A percentile compares a stretch with the other conserved stretches of the same genome.
Conservation (phyloP, 2,797 vertebrate species). For the Taeniopygia guttata region DNA sequence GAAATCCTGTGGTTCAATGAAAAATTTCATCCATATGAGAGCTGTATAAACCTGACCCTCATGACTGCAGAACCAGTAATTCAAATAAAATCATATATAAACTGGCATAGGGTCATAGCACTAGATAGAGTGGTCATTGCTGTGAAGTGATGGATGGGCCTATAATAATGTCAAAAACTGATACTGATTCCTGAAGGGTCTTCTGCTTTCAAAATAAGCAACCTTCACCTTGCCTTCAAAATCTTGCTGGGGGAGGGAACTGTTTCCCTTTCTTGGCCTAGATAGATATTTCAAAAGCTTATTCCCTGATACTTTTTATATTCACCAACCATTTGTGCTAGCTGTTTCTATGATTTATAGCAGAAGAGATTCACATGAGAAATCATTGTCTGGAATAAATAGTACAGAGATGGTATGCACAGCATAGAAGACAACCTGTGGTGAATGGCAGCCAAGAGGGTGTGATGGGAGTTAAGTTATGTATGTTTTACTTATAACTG, state of each 20-base stretch:
- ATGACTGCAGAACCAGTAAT: background rate
- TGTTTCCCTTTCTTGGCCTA: background rate
- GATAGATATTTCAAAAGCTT: constrained; percentile 1
- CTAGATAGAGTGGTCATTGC: background rate
- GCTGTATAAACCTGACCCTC: background rate
- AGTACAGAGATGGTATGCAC: background rate
- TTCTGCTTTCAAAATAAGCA: constrained; percentile 24
- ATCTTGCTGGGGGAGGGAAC: background rate
- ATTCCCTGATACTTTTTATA: background rate
- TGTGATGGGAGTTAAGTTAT: background rate
- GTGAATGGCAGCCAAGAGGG: background rate
- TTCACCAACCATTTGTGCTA: background rate
- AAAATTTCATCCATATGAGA: background rate
- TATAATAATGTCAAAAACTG: background rate
- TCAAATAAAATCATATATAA: background rate
- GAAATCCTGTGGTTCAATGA: background rate
- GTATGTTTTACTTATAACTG: background rate
- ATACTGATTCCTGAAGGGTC: constrained; percentile 34
- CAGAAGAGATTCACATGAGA: background rate
- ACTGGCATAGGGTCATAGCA: background rate
- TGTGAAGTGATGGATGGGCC: background rate
- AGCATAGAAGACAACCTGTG: background rate
- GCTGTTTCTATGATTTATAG: constrained; percentile 20
- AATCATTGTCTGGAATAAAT: constrained; percentile 11
- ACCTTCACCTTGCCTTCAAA: constrained; percentile 34